A percentile compares a stretch with the other conserved stretches of the same genome.
Conservation (phyloP, 23 tunicate genomes). For the Phallusia fumigata region DNA sequence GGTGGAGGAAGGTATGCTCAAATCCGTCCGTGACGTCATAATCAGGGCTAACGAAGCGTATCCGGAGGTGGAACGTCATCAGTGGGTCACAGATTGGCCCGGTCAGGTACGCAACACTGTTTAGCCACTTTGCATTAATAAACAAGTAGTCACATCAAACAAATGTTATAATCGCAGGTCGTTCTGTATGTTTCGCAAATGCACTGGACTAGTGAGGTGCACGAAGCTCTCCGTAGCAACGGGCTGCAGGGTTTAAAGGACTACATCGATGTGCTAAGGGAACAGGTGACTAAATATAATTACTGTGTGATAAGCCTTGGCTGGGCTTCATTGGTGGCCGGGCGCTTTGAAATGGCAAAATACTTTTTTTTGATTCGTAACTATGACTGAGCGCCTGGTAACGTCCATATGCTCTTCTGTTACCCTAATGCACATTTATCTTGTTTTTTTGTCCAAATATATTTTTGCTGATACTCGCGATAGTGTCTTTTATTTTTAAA, state of each 20-base stretch:
- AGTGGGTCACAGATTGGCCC: constrained; percentile 97
- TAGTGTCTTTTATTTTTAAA: too few species aligned
- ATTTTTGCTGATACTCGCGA: too few species aligned
- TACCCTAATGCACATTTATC: too few species aligned
- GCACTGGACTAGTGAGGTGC: constrained; percentile 95
- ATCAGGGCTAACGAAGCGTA: constrained; percentile 86
- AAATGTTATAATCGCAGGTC: constrained; percentile 32
- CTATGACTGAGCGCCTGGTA: too few species aligned
- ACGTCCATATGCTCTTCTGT: too few species aligned
- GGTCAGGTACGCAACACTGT: constrained; percentile 72
- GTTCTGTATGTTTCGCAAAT: constrained; percentile 92
- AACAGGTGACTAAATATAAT: constrained; percentile 42
- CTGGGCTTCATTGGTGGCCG: too few species aligned
- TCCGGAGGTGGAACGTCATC: constrained; percentile 55
- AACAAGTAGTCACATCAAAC: background rate
- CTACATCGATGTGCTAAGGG: constrained; percentile 54
- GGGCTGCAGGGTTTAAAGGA: constrained; percentile 81
- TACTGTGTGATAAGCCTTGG: too few species aligned
- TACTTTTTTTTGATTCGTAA: too few species aligned
- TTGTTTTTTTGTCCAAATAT: too few species aligned
- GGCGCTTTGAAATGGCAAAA: too few species aligned
- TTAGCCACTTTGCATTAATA: too few species aligned
- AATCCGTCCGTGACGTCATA: constrained; percentile 93
- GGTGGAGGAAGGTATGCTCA: constrained; percentile 94
- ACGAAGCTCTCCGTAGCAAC: constrained; percentile 67